Base-by-base conservation (phyloP, 2,888 invertebrate genomes). In the Oscheius sp. region DNA sequence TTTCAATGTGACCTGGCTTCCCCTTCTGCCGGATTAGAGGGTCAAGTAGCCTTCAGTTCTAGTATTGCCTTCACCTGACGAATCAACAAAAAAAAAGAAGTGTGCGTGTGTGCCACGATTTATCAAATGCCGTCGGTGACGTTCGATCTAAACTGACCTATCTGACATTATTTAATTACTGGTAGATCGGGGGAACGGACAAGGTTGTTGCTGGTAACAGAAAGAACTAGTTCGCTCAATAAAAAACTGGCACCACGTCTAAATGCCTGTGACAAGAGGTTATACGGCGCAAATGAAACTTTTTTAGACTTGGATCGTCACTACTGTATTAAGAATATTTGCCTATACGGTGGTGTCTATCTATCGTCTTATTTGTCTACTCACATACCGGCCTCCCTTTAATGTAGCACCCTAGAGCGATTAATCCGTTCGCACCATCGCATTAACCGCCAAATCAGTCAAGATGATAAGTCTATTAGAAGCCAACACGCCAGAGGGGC, bases 391-490 rank as follows among this genome's bases (percentile, higher is more conserved):
- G 52, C 27, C 29, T 9, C 25, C 27, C 66, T 52, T 52, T 52
- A 23, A 66, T 52, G 66, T 66, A 66, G 66, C 66, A 29, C 52
- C 52, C 52, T 25, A 52, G 55, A 55, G 58, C 35, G 55, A 56
- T 35, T 69, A 69, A 69, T 69, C 69, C 69, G 69, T 43, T 63
- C 68, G 55, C 55, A 68, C 49, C 55, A 49, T 7, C 69, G 69
- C 69, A 69, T 69, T 69, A 69, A 43, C 55, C 43, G 56, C 7
- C 69, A 58, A 56, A 69, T 69, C 69, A 69, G 58, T 18, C 45
- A 69, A 69, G 66, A 43, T 69, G 69, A 69, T 69, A 69, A 58
- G 69, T 69, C 69, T 43, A 69, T 69, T 69, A 69, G 55, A 56
- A 56, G 27, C 3, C 23, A 23, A 27, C 23, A 56, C 13, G 21